A percentile compares a stretch with the other conserved stretches of the same genome.
Evolutionary conservation across 2,113 vertebrate species (phyloP).

Genomic region (Triplophysa rosa): DNA sequence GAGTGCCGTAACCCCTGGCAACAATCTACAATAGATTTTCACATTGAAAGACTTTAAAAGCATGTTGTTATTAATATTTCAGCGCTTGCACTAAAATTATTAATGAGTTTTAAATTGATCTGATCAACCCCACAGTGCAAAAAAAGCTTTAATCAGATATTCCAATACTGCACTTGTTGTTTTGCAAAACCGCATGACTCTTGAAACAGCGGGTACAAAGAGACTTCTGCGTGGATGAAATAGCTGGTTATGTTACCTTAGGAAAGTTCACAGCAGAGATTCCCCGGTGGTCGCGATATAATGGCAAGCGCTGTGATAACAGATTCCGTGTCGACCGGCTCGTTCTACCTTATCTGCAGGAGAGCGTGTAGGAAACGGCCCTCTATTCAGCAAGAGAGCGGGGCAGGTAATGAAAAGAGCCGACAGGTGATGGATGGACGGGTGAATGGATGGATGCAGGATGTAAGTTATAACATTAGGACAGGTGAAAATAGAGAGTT

Average conservation of each 20-base stretch:
- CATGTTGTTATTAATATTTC: constrained; percentile 21
- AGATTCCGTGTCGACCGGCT: constrained; percentile 28
- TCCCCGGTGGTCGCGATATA: constrained; percentile 34
- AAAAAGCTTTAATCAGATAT: constrained; percentile 1
- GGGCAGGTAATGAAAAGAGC: constrained; percentile 13
- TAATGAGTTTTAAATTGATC: constrained; percentile 31
- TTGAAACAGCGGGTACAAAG: constrained; percentile 7
- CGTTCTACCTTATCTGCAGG: constrained; percentile 21
- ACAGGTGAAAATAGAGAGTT: constrained; percentile 6
- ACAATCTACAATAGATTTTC: constrained; percentile 22
- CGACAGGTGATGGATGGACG: constrained; percentile 40
- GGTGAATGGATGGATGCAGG: constrained; percentile 18
- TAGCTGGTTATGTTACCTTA: constrained; percentile 17
- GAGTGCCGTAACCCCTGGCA: constrained; percentile 27
- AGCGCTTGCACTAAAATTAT: constrained; percentile 11
- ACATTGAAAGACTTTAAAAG: constrained; percentile 8
- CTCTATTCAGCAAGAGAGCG: constrained; percentile 1
- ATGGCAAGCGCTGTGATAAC: constrained; percentile 33
- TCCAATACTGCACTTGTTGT: not conserved
- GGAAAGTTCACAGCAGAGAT: constrained; percentile 1
- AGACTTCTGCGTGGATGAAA: not conserved
- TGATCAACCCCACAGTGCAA: constrained; percentile 18
- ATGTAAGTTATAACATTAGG: constrained; percentile 38
- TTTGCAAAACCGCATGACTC: not conserved
- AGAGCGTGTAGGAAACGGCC: constrained; percentile 6